Evolutionary conservation across 2,888 invertebrate species (phyloP).

Genomic region (Onthophagus sagittarius): DNA sequence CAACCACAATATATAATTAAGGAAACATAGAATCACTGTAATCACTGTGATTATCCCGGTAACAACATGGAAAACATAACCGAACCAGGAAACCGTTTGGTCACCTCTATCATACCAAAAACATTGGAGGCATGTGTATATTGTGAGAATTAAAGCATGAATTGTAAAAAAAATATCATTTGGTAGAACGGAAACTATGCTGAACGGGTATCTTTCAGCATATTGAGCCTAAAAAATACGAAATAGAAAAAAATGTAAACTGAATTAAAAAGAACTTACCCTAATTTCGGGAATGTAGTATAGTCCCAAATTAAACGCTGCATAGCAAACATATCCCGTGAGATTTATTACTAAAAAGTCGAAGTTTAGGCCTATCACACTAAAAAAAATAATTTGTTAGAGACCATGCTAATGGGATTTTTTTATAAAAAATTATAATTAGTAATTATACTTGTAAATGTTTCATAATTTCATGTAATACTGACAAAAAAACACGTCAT

Average conservation of each 20-base stretch:
- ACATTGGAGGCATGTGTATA: conserved; percentile 79
- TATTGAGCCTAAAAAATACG: conserved; percentile 65
- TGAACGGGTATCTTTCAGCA: conserved; percentile 68
- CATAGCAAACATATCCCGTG: conserved; percentile 84
- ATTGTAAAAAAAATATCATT: conserved; percentile 92
- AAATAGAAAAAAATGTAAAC: background rate
- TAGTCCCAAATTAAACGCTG: conserved; percentile 82
- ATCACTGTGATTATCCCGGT: conserved; percentile 13
- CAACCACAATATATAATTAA: conserved; percentile 69
- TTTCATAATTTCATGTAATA: too few relatives aligned
- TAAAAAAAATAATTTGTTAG: conserved; percentile 43
- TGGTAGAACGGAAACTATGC: conserved; percentile 82
- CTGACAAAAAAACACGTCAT: too few relatives aligned
- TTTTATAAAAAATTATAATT: background rate
- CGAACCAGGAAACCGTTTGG: conserved; percentile 76
- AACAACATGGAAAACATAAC: conserved; percentile 60
- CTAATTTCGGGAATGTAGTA: conserved; percentile 73
- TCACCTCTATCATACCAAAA: conserved; percentile 77
- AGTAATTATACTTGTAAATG: too few relatives aligned
- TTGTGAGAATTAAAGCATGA: conserved; percentile 79
- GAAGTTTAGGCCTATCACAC: conserved; percentile 91
- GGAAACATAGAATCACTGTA: conserved; percentile 56
- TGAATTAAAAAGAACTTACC: conserved; percentile 52
- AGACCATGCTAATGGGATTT: background rate
- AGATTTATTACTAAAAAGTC: conserved; percentile 87